Evolutionary conservation across 2,797 vertebrate species (phyloP), one percentile per base, ranked within the genome.

Genomic region (Alosa sapidissima): DNA sequence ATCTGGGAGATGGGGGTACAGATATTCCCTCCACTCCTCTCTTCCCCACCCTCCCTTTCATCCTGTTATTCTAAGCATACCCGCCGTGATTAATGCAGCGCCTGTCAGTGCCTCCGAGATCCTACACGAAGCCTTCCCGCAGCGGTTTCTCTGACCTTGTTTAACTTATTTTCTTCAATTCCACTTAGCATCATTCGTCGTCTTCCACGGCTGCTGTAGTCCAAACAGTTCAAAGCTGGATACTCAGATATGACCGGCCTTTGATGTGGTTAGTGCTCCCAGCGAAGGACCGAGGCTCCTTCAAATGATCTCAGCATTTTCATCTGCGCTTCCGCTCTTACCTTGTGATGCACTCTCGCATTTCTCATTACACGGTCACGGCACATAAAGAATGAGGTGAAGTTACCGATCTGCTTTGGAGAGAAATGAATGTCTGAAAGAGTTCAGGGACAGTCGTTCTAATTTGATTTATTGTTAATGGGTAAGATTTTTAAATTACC

Each of bases 401-500:
- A 94, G 95, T 96, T 95, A 95, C 88, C 89, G 82, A 75, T 41
- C 86, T 6, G 88, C 88, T 89, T 84, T 90, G 87, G 89, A 86
- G 88, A 88, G 92, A 82, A 92, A 94, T 95, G 94, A 95, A 95
- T 94, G 94, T 93, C 91, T 93, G 88, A 90, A 92, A n/a, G 16
- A 7, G 16, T 47, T 45, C 72, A 78, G 19, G 41, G 33, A 45
- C 14, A 78, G 14, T 19, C 36, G 16, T 19, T 16, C 72, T 8
- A 5, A 47, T 45, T 21, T 47, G 41, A 78, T 78, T 78, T 78
- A 47, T 78, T 75, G 36, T 41, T 45, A 75, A 36, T 1, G 19
- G 5, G 36, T 41, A 10, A 65, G 72, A 9, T 47, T 47, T 45
- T 78, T 45, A 21, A 47, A 47, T 78, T 45, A 21, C 33, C 41